A percentile compares a stretch with the other conserved stretches of the same genome.
phyloP scores from a whole-genome alignment of 1,140 invertebrate species.

The Eupristina koningsbergeri region DNA sequence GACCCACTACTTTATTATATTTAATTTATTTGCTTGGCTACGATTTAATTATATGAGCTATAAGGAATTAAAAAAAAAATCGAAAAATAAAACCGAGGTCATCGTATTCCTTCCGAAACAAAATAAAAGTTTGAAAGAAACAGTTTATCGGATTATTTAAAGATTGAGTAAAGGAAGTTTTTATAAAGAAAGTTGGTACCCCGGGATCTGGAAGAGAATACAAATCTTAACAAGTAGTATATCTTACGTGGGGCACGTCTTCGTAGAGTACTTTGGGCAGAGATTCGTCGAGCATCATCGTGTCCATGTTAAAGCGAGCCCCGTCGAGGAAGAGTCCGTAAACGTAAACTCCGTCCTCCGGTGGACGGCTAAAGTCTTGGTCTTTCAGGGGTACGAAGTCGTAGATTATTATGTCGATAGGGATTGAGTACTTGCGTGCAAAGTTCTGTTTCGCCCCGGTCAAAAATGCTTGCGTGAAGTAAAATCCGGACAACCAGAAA shows the following conservation, averaged over 20 bases:
- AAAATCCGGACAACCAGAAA: constrained; percentile 96
- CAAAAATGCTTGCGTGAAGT: constrained; percentile 95
- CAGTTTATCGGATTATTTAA: neutral
- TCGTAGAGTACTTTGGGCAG: constrained; percentile 87
- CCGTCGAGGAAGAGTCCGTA: constrained; percentile 91
- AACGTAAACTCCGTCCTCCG: constrained; percentile 88
- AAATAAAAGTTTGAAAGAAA: neutral
- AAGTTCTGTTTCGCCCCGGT: constrained; percentile 95
- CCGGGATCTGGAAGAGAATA: neutral
- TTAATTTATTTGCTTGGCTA: too few species aligned
- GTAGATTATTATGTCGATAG: constrained; percentile 91
- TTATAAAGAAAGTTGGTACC: neutral
- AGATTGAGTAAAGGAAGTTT: neutral
- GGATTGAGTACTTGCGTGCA: constrained; percentile 90
- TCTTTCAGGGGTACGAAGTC: constrained; percentile 80
- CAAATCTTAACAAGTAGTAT: neutral
- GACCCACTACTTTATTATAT: too few species aligned
- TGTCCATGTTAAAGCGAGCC: constrained; percentile 84
- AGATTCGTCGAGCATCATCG: constrained; percentile 84
- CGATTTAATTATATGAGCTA: too few species aligned
- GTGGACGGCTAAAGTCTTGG: constrained; percentile 72
- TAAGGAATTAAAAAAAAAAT: too few species aligned
- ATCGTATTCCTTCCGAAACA: neutral
- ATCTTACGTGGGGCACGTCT: constrained; percentile 82
- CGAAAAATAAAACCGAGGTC: too few species aligned